Evolutionary conservation across 2,797 vertebrate genomes (phyloP), one percentile per base, ranked within the genome.

Genomic region (Staurois parvus): DNA sequence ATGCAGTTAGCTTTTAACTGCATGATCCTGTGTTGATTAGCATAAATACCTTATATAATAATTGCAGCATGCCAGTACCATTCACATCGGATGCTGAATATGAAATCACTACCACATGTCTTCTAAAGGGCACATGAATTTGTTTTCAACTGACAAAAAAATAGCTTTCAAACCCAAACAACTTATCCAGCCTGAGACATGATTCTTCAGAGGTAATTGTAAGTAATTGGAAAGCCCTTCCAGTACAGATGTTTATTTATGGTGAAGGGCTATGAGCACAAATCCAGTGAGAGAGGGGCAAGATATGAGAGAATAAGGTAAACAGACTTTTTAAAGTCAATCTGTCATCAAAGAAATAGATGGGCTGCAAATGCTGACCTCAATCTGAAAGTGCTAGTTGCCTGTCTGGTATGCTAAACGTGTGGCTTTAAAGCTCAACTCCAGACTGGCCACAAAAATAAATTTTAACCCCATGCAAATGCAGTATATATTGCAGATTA

Each of bases 121-220:
- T 13, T 32, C 34, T 32, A 26, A 56, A 80, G 34, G 70, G 2
- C 56, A 59, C 69, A 80, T 45, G 40, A 66, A 67, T 83, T 73
- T 83, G 67, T 45, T 66, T 74, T 42, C 74, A 82, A 74, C 74
- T 66, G 56, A 24, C 32, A 34, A 28, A 72, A 64, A 81, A 74
- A 45, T 59, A 74, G 72, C 59, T 67, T 83, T 83, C 21, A 82
- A 73, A 69, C 48, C 67, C 70, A 79, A 84, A 73, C 68, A 73
- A 79, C 32, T 68, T 75, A 29, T 85, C 59, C 84, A 80, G 34
- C 37, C 69, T 75, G 80, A 85, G 70, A 75, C 77, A 37, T 68
- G n/a, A 85, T 74, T 80, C 84, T 80, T 80, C 72, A 76, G 62
- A 69, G 45, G 84, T 85, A 85, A 83, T 69, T 83, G 81, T 45